Evolutionary conservation across 2,113 vertebrate species (phyloP).

Genomic region (Parotia lawesii): DNA sequence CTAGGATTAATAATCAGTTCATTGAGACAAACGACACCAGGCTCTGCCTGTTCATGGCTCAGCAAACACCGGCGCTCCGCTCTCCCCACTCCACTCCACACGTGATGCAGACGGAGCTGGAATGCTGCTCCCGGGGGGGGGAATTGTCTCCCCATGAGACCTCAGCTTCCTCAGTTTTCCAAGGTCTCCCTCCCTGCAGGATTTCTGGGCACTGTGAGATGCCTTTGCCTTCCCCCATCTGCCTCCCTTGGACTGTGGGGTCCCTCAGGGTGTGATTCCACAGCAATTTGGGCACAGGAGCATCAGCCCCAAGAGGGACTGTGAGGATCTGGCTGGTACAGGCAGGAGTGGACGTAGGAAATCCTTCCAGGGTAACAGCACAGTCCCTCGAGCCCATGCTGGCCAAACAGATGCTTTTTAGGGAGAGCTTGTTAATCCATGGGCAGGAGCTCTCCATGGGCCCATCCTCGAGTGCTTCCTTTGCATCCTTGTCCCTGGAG

Average conservation of each 20-base stretch:
- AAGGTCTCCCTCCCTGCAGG: neutral
- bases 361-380: neutral
- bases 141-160: rapidly evolving
- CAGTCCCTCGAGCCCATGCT: rapidly evolving
- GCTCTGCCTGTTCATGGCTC: neutral
- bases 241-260: rapidly evolving
- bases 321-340: rapidly evolving
- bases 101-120: rapidly evolving
- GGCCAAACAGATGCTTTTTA: neutral
- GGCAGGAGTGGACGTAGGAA: neutral
- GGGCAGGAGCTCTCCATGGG: neutral
- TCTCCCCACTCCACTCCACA: neutral
- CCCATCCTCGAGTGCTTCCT: rapidly evolving
- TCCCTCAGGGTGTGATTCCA: neutral
- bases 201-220: rapidly evolving
- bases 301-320: neutral
- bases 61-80: rapidly evolving
- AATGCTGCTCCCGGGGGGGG: neutral
- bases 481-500: neutral
- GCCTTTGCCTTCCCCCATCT: neutral
- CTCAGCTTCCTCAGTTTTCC: neutral
- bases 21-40: neutral
- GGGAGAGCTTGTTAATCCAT: neutral
- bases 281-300: rapidly evolving
- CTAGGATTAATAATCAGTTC: constrained; percentile 11